Conservation (phyloP, 2,113 vertebrate species). For the Camelus bactrianus region DNA sequence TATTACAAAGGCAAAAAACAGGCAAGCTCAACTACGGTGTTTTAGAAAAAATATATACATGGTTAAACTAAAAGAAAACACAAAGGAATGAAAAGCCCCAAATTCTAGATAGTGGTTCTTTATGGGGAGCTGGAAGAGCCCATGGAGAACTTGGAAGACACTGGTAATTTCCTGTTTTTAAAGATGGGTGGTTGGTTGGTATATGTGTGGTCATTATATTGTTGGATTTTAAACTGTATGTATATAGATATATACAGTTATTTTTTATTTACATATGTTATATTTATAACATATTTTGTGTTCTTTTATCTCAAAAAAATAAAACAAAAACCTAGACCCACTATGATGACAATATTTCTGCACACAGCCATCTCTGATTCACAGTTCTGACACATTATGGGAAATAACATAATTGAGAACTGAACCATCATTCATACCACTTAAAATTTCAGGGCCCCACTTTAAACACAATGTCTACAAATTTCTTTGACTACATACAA, state of each 20-base stretch:
- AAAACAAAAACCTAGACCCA: neutral
- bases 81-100: slow-evolving; percentile 2
- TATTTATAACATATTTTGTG: neutral
- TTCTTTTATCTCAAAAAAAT: slow-evolving; percentile 28
- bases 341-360: slow-evolving; percentile 38
- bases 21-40: neutral
- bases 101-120: neutral
- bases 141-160: neutral
- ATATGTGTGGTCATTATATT: neutral
- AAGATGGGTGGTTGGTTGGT: neutral
- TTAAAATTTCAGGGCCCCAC: slow-evolving; percentile 25
- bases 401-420: slow-evolving; percentile 47
- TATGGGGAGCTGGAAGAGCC: neutral
- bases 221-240: slow-evolving; percentile 21
- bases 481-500: slow-evolving; percentile 27
- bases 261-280: neutral
- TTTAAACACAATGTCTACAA: slow-evolving; percentile 43
- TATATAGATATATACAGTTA: neutral
- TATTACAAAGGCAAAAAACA: slow-evolving; percentile 40
- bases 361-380: neutral
- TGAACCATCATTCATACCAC: slow-evolving; percentile 22
- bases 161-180: slow-evolving; percentile 34
- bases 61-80: slow-evolving; percentile 33
- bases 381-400: neutral
- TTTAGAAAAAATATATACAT: slow-evolving; percentile 11